These are phyloP conservation scores for Perizoma flavofasciatum DNA, from an alignment of 2,888 invertebrate species.

Conservation along the genomic window DNA sequence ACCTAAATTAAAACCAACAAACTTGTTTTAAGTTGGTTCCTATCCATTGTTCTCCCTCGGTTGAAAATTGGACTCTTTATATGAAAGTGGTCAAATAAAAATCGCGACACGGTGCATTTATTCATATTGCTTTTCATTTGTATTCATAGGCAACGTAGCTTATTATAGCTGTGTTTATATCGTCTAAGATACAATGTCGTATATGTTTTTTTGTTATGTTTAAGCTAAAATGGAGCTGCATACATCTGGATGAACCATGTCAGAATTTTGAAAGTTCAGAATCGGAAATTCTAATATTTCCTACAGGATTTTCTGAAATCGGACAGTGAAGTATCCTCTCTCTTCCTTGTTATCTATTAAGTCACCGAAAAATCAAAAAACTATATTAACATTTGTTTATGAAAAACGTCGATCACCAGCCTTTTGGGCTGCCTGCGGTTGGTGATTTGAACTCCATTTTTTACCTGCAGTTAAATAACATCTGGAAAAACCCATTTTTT, in stretches of 20 bases:
- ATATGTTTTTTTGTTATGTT: conserved; percentile 7
- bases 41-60: too few relatives aligned
- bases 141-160: background rate
- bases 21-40: too few relatives aligned
- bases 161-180: background rate
- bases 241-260: conserved; percentile 36
- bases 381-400: too few relatives aligned
- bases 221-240: conserved; percentile 56
- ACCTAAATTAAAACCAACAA: background rate
- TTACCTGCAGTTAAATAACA: too few relatives aligned
- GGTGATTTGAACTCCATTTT: too few relatives aligned
- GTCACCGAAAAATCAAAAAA: background rate
- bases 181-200: too few relatives aligned
- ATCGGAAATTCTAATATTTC: conserved; percentile 42
- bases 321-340: conserved; percentile 51
- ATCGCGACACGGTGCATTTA: background rate
- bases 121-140: background rate
- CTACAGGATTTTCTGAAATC: conserved; percentile 43
- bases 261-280: conserved; percentile 36
- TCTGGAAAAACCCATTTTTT: too few relatives aligned
- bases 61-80: too few relatives aligned
- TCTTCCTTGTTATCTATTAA: background rate
- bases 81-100: too few relatives aligned
- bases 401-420: too few relatives aligned
- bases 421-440: too few relatives aligned